Base-by-base conservation (phyloP, 1,140 invertebrate genomes). In the Hylyphantes graminicola region DNA sequence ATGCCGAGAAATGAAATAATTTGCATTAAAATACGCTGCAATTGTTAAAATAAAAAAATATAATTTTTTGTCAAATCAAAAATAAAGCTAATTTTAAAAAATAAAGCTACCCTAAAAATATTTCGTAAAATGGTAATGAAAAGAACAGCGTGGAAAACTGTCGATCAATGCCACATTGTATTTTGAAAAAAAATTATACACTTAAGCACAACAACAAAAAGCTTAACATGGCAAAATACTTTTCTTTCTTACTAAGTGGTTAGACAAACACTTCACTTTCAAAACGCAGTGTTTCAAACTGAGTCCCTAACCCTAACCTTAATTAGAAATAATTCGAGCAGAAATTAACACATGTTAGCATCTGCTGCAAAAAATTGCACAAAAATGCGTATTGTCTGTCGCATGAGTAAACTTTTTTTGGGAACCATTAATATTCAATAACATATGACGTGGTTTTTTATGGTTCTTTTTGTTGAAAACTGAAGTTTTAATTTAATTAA, bases 281-380 rank as follows among this genome's bases (percentile, higher is more conserved):
- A 35, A 35, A 35, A 35, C 35, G 35, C 35, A 35, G 35, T 35
- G 5, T 35, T 35, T 35, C 35, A 35, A 35, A 35, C 35, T 35
- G 35, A 35, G 35, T 35, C 35, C 35, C 35, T 35, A 35, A 35
- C 35, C 1, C 35, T 35, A 35, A 35, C 35, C 72, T 74, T 74
- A 74, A 74, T 74, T 74, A 21, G 57, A 74, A 74, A 74, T 21
- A 12, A 51, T 6, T 74, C 72, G 13, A 74, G 72, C 72, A 74
- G 21, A 50, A 17, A 35, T 57, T 74, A 74, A 57, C 72, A 55
- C 57, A 55, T 59, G 15, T 13, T 15, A 9, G n/a, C 72, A 74
- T 74, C 53, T 74, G 72, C 57, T 59, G 3, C 35, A 35, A 61
- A 57, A 57, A 7, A 19, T 11, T 21, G 3, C 21, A 9, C 54